Conservation (phyloP, 1,140 invertebrate species). For the Diabrotica undecimpunctata region DNA sequence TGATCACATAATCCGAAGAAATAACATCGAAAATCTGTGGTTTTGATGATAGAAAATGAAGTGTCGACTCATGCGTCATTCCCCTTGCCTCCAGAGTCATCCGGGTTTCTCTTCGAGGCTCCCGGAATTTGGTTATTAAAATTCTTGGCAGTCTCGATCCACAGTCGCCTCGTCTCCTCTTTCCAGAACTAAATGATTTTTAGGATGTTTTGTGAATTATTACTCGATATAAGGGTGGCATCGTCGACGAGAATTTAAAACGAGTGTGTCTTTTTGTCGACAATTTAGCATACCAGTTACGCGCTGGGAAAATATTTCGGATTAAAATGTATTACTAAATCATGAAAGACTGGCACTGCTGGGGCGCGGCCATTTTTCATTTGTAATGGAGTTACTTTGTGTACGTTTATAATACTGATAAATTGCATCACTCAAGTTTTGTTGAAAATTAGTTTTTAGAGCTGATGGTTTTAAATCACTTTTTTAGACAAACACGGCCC, state of each 20-base stretch:
- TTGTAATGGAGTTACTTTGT: too few relatives aligned
- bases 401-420: too few relatives aligned
- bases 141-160: background rate
- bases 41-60: background rate
- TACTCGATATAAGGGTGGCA: background rate
- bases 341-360: too few relatives aligned
- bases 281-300: background rate
- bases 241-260: background rate
- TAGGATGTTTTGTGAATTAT: constrained; percentile 1
- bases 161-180: background rate
- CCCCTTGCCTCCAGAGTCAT: background rate
- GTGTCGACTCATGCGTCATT: background rate
- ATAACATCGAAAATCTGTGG: background rate
- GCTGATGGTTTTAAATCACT: too few relatives aligned
- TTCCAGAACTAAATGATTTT: background rate
- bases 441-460: too few relatives aligned
- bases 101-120: background rate
- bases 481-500: too few relatives aligned
- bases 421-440: too few relatives aligned
- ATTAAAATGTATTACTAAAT: too few relatives aligned
- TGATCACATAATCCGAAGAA: background rate
- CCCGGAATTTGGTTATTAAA: constrained; percentile 2
- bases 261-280: background rate
- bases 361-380: too few relatives aligned
- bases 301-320: background rate